Conservation (phyloP, 2,888 invertebrate species). For the Chymomyza fuscimana region DNA sequence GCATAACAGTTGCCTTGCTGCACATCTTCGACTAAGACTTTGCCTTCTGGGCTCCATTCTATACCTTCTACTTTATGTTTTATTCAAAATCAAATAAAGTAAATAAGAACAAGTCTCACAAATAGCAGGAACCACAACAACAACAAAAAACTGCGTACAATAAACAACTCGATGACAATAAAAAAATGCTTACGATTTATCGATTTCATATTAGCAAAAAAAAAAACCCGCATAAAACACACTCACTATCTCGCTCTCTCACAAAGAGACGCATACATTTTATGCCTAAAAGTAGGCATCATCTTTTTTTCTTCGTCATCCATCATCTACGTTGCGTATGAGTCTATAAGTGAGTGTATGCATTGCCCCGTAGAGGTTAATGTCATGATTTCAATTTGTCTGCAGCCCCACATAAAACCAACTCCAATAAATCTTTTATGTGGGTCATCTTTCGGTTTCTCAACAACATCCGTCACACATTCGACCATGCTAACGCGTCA, state of each 20-base stretch:
- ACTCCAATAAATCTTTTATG: background rate
- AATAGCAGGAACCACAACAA: background rate
- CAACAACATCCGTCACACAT: background rate
- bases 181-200: constrained; percentile 64
- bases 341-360: constrained; percentile 12
- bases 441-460: background rate
- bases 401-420: constrained; percentile 11
- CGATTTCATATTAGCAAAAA: constrained; percentile 62
- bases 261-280: constrained; percentile 53
- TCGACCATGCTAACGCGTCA: background rate
- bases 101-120: constrained; percentile 47
- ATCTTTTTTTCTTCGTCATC: constrained; percentile 28
- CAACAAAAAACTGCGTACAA: constrained; percentile 1
- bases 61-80: constrained; percentile 51
- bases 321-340: background rate
- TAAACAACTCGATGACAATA: constrained; percentile 46
- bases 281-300: constrained; percentile 66
- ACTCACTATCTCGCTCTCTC: background rate
- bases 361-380: constrained; percentile 38
- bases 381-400: constrained; percentile 66
- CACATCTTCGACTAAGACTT: background rate
- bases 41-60: background rate
- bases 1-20: constrained; percentile 44
- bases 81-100: constrained; percentile 62
- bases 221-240: background rate